A percentile compares a stretch with the other conserved stretches of the same genome.
These are phyloP conservation scores for Chinchilla lanigera DNA, from an alignment of 2,113 vertebrate genomes.

Conservation along the genomic window DNA sequence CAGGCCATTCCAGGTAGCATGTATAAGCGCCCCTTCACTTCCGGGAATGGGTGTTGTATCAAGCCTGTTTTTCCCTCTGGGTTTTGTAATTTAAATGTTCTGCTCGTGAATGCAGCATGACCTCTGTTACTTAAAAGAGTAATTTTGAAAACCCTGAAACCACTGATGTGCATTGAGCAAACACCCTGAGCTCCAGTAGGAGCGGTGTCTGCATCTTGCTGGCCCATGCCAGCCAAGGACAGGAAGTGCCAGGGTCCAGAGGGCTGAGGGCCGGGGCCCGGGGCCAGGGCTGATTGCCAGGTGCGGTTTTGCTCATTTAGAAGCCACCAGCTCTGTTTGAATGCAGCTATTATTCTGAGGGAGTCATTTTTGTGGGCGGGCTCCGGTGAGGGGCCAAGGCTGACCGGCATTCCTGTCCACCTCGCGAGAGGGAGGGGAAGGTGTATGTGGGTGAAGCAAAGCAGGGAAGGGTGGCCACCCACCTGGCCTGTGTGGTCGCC, in stretches of 20 bases:
- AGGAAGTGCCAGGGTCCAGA: not conserved
- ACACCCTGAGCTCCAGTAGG: no score
- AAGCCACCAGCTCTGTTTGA: constrained; percentile 56
- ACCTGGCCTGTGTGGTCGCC: no score
- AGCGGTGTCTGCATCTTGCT: not conserved
- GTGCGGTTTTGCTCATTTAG: not conserved
- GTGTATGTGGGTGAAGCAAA: not conserved
- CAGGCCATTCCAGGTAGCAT: not conserved
- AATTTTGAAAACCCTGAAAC: not conserved
- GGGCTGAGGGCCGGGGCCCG: not conserved
- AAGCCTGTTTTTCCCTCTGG: not conserved
- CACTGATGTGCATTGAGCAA: not conserved
- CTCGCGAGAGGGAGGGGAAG: not conserved
- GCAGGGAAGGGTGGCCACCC: fast-evolving
- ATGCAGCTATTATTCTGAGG: not conserved
- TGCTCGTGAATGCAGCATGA: not conserved
- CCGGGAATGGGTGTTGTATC: not conserved
- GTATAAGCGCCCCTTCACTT: not conserved
- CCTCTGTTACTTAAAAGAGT: constrained; percentile 37
- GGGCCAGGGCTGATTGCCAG: not conserved
- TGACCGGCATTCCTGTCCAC: not conserved
- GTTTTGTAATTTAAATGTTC: not conserved
- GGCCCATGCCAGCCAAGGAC: not conserved
- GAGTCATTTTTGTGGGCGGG: no score
- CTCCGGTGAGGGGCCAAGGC: not conserved